Base-by-base conservation (phyloP, 1,140 invertebrate genomes). In the Bombus ignitus region DNA sequence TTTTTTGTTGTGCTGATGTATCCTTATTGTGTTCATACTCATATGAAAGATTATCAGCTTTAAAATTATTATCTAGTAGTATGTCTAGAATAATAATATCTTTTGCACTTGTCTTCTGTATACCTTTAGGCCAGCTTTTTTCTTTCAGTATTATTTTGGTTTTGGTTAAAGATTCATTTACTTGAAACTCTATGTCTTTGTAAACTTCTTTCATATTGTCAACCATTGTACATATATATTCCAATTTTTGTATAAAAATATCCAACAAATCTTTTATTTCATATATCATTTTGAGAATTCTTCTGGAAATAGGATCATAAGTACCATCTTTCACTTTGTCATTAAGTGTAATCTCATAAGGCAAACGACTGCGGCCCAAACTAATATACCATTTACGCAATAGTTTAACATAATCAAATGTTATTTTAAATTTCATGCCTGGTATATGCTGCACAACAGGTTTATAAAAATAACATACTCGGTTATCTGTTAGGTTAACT, bases 361-460 rank as follows among this genome's bases (percentile, higher is more conserved):
- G 88, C 1, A 89, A 18, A 37, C 59, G 62, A 79, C 57, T 85
- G 5, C 10, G 76, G 0, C 78, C 82, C 35, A 44, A 35, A 47
- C 88, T 89, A 18, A 89, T 70, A 25, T 82, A 85, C 88, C 88
- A 89, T 82, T 82, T 88, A 9, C 83, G 74, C 32, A 73, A 15
- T 8, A 85, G 13, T 39, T 42, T 79, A 22, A 32, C 6, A 78
- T 89, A 89, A 28, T 42, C 0, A 9, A 89, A 15, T 66, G 59
- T 79, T 88, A 89, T 35, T 62, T 82, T 81, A 25, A 85, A 89
- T 35, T 35, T 78, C 28, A 89, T 76, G 6, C 13, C 75, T 32
- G 28, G 22, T 65, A 72, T 10, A 22, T 22, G 12, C 32, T 81
- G 35, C 15, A 32, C 32, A 47, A 28, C 35, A 37, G 39, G 72